Conservation (phyloP, 2,113 vertebrate genomes). For the Macrotus californicus region DNA sequence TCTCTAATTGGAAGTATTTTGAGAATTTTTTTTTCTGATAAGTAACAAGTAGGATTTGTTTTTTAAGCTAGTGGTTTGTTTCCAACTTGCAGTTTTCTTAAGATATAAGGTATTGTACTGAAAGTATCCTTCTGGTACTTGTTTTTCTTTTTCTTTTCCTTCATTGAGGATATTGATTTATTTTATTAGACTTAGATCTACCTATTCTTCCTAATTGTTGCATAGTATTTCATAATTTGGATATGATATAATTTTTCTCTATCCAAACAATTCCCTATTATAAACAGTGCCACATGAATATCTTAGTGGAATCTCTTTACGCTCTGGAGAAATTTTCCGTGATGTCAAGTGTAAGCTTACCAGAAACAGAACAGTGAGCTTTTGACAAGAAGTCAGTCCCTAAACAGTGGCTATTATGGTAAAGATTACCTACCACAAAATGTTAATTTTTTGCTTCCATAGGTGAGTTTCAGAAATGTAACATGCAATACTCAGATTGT, state of each 20-base stretch:
- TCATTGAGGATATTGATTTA: neutral
- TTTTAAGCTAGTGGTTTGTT: neutral
- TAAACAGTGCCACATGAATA: neutral
- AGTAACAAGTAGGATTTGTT: neutral
- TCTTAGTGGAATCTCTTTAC: neutral
- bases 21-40: neutral
- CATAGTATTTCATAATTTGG: neutral
- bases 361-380: neutral
- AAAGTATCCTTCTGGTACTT: neutral
- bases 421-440: conserved; percentile 36
- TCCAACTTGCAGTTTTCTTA: neutral
- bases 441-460: conserved; percentile 19
- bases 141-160: neutral
- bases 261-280: neutral
- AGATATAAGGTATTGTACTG: neutral
- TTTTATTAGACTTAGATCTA: neutral
- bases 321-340: neutral
- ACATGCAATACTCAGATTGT: neutral
- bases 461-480: neutral
- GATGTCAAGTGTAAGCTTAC: neutral
- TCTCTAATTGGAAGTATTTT: neutral
- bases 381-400: conserved; percentile 6
- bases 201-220: neutral
- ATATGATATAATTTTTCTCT: neutral
- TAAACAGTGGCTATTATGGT: neutral